Conservation (phyloP, 2,797 vertebrate genomes). For the Poeciliopsis paucimaculata region DNA sequence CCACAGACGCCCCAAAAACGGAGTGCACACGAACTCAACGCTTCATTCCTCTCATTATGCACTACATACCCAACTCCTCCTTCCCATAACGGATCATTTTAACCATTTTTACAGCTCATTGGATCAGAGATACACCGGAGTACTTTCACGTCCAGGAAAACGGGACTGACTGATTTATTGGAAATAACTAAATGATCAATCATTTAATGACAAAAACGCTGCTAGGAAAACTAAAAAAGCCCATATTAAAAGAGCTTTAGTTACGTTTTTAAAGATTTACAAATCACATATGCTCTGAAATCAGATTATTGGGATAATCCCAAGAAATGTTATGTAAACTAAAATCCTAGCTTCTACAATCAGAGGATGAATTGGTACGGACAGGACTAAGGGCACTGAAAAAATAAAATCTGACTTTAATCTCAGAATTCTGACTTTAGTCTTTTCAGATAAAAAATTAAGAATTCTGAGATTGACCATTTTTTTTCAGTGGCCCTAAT, state of each 20-base stretch:
- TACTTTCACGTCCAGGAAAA: neutral
- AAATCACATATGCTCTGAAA: neutral
- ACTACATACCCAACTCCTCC: slow-evolving; percentile 25
- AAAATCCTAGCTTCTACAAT: slow-evolving; percentile 6
- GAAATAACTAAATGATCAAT: neutral
- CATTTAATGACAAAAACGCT: neutral
- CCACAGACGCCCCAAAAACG: slow-evolving; percentile 21
- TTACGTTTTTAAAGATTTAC: neutral
- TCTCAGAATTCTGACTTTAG: too few species aligned
- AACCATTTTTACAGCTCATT: slow-evolving; percentile 20
- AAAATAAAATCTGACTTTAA: too few species aligned
- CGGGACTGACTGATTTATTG: neutral
- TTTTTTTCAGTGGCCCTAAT: too few species aligned
- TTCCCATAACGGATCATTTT: slow-evolving; percentile 33
- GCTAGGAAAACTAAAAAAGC: neutral
- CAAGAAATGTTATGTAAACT: slow-evolving; percentile 3
- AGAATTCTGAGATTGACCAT: too few species aligned
- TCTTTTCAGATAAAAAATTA: too few species aligned
- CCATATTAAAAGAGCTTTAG: neutral
- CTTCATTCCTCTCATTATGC: slow-evolving; percentile 29
- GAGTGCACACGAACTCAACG: neutral
- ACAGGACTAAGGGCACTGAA: neutral
- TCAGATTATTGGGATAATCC: slow-evolving; percentile 3
- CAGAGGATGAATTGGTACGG: neutral
- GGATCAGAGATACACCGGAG: neutral